Evolutionary conservation across 2,888 invertebrate genomes (phyloP).

Genomic region (Drosophila infuscata): DNA sequence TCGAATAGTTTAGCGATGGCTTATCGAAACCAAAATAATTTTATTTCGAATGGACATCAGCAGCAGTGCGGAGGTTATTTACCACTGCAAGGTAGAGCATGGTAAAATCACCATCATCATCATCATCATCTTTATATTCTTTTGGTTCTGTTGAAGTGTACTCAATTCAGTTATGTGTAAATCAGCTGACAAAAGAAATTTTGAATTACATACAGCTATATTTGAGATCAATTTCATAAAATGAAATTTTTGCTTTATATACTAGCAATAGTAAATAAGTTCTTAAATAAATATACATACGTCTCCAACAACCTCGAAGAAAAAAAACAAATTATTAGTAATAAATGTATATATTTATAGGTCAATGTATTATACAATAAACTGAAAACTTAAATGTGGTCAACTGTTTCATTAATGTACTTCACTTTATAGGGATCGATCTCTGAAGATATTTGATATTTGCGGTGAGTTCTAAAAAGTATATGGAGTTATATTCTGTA

Average conservation of each 20-base stretch:
- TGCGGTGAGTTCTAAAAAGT: background rate
- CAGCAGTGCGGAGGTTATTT: constrained; percentile 94
- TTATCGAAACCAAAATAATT: constrained; percentile 89
- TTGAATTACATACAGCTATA: constrained; percentile 42
- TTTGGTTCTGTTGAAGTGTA: constrained; percentile 63
- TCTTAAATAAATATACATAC: constrained; percentile 34
- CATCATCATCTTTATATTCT: constrained; percentile 39
- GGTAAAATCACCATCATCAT: constrained; percentile 86
- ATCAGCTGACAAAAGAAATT: constrained; percentile 43
- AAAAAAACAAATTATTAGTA: constrained; percentile 34
- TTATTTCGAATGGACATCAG: constrained; percentile 89
- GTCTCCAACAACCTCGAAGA: constrained; percentile 43
- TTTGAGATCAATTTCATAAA: constrained; percentile 59
- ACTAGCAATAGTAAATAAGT: constrained; percentile 48
- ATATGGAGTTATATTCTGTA: background rate
- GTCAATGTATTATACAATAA: constrained; percentile 72
- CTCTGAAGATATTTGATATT: background rate
- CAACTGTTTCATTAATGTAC: constrained; percentile 22
- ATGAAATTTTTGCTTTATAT: constrained; percentile 62
- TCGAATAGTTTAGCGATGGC: constrained; percentile 89
- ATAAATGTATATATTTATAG: constrained; percentile 72
- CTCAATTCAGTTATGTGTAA: constrained; percentile 59
- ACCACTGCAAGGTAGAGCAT: constrained; percentile 93
- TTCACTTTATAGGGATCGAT: background rate
- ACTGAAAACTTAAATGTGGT: constrained; percentile 50